Conservation (phyloP, 1,140 invertebrate genomes). For the Pemphigus obesinymphae region DNA sequence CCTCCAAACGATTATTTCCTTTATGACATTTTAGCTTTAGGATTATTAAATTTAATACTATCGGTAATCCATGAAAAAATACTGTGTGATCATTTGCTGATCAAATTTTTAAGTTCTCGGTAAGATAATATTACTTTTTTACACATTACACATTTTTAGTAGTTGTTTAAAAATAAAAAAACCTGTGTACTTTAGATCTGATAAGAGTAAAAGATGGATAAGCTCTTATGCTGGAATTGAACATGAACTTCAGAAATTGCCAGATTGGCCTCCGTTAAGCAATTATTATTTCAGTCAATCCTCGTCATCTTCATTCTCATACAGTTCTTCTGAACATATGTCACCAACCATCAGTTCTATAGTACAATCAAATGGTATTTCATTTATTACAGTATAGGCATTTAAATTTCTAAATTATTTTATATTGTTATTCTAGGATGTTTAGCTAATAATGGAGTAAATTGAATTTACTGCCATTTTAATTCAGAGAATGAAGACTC, state of each 20-base stretch:
- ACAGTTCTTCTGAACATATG: conserved; percentile 10
- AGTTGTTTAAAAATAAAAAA: not conserved
- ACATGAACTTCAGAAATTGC: conserved; percentile 15
- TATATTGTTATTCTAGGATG: not conserved
- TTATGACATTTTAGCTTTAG: conserved; percentile 59
- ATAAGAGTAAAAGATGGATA: conserved; percentile 28
- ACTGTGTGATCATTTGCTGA: conserved; percentile 15
- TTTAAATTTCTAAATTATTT: not conserved
- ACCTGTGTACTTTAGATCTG: not conserved
- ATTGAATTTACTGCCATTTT: conserved; percentile 1
- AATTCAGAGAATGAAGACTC: conserved; percentile 35
- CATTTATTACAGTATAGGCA: not conserved
- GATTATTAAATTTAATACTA: conserved; percentile 55
- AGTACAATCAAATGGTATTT: conserved; percentile 25
- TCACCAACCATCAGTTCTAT: not conserved
- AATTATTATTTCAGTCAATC: conserved; percentile 21
- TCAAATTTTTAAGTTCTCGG: conserved; percentile 31
- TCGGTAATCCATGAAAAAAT: conserved; percentile 45
- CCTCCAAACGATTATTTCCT: conserved; percentile 63
- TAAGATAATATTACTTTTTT: conserved; percentile 8
- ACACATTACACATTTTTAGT: not conserved
- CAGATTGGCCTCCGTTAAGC: conserved; percentile 17
- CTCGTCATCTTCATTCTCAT: conserved; percentile 20
- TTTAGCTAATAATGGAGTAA: not conserved
- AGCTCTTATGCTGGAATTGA: conserved; percentile 19